Evolutionary conservation across 2,797 vertebrate genomes (phyloP), one percentile per base, ranked within the genome.

Genomic region (Phylloscopus collybita): DNA sequence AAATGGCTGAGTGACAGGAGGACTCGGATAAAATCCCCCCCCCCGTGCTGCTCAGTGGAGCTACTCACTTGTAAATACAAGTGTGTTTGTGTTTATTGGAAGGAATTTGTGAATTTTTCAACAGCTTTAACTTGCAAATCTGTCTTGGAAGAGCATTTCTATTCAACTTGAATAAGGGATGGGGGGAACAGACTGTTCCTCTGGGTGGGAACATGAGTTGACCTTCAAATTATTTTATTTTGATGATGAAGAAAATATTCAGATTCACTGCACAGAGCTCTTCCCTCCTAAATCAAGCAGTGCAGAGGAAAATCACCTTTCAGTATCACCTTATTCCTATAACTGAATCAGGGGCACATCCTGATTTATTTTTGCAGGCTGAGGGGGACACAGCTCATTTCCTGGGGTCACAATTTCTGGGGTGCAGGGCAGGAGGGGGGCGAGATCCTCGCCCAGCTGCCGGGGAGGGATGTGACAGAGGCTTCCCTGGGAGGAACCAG

Each of bases 321-420:
- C 9, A 12, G 18, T 4, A 38, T 40, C 36, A 3, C 47, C 6
- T 72, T 19, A 13, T 18, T 56, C 17, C 61, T 69, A 0, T 10
- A 14, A 10, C 26, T 47, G 54, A 21, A 60, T 26, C 1, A 0
- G 27, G 19, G 32, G 4, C 0, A 0, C 6, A 22, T 36, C 29
- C 74, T 57, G 73, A 40, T 34, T 23, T 16, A 2, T 16, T 72
- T 65, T 32, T 44, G n/a, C 8, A 56, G 64, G 16, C 64, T 22
- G 42, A 53, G 45, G 21, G 13, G 51, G 8, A 10, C 30, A 2
- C 8, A 27, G 32, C 16, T 59, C 16, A 1, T 13, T 13, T 32
- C 36, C 10, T 44, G 30, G 65, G 67, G 40, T 45, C 8, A 30
- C 4, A 12, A 27, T 61, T 86, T 53, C 29, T 14, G 16, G 59